phyloP scores from a whole-genome alignment of 2,113 vertebrate genomes.

The Prunella himalayana region DNA sequence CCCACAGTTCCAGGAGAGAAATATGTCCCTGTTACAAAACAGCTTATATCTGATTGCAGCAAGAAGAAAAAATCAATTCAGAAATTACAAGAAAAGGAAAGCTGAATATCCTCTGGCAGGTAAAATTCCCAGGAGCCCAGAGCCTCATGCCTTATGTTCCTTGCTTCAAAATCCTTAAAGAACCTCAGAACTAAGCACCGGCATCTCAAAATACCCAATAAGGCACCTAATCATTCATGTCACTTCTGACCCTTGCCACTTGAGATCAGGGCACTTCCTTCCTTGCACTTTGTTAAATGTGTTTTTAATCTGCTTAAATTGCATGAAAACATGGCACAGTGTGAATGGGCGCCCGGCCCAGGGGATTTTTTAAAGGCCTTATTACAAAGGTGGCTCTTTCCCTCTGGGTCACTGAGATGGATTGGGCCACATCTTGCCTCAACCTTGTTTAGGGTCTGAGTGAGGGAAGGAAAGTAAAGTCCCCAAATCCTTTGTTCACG shows the following conservation, averaged over 20 bases:
- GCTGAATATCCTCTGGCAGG: neutral
- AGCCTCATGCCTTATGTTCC: neutral
- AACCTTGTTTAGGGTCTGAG: neutral
- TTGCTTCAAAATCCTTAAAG: constrained; percentile 32
- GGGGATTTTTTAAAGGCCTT: constrained; percentile 17
- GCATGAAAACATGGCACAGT: constrained; percentile 44
- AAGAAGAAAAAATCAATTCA: neutral
- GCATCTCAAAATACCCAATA: constrained; percentile 34
- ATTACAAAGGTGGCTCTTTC: neutral
- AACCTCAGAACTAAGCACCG: constrained; percentile 11
- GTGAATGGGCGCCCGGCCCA: neutral
- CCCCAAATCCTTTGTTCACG: neutral
- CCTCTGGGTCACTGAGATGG: neutral
- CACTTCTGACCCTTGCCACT: constrained; percentile 60
- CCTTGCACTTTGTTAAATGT: constrained; percentile 72
- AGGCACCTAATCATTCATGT: constrained; percentile 69
- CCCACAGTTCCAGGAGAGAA: neutral
- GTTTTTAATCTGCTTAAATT: constrained; percentile 72
- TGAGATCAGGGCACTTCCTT: constrained; percentile 63
- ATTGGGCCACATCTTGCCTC: neutral
- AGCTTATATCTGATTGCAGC: constrained; percentile 3
- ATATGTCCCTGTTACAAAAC: neutral
- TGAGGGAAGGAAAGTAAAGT: neutral
- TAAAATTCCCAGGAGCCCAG: neutral
- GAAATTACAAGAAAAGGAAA: neutral